Evolutionary conservation across 2,797 vertebrate species (phyloP).

Genomic region (Decapterus maruadsi): DNA sequence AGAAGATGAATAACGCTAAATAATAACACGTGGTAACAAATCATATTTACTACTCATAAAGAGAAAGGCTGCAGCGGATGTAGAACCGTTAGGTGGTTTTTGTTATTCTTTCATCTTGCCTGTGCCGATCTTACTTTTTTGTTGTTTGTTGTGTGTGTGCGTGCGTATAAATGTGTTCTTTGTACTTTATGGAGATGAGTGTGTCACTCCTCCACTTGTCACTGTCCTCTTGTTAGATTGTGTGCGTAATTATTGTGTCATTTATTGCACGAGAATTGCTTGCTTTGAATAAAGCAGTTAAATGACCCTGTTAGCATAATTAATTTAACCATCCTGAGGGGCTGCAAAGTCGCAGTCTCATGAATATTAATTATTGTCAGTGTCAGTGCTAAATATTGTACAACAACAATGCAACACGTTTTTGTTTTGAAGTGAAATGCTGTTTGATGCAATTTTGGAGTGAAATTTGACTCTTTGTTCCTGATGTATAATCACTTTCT

Average conservation of each 20-base stretch:
- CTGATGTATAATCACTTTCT: constrained; percentile 19
- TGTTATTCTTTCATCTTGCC: constrained; percentile 78
- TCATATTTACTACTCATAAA: constrained; percentile 90
- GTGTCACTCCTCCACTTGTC: constrained; percentile 77
- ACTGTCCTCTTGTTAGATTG: constrained; percentile 78
- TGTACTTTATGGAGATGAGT: constrained; percentile 79
- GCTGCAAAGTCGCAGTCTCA: constrained; percentile 73
- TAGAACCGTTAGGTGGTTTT: constrained; percentile 83
- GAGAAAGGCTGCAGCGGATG: constrained; percentile 72
- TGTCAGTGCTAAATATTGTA: constrained; percentile 71
- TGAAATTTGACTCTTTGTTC: constrained; percentile 41
- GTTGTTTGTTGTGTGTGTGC: constrained; percentile 52
- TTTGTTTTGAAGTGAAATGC: constrained; percentile 64
- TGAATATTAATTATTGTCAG: constrained; percentile 81
- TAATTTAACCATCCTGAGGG: constrained; percentile 82
- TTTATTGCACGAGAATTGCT: constrained; percentile 76
- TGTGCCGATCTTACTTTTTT: constrained; percentile 62
- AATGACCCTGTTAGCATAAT: constrained; percentile 85
- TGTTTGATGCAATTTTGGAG: constrained; percentile 62
- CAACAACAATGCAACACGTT: constrained; percentile 78
- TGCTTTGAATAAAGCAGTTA: constrained; percentile 83
- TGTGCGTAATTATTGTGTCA: constrained; percentile 83
- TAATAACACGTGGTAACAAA: constrained; percentile 96
- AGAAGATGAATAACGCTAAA: constrained; percentile 97
- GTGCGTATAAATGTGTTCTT: constrained; percentile 61